Evolutionary conservation across 2,888 invertebrate species (phyloP).

Genomic region (Boloria euphrosyne): DNA sequence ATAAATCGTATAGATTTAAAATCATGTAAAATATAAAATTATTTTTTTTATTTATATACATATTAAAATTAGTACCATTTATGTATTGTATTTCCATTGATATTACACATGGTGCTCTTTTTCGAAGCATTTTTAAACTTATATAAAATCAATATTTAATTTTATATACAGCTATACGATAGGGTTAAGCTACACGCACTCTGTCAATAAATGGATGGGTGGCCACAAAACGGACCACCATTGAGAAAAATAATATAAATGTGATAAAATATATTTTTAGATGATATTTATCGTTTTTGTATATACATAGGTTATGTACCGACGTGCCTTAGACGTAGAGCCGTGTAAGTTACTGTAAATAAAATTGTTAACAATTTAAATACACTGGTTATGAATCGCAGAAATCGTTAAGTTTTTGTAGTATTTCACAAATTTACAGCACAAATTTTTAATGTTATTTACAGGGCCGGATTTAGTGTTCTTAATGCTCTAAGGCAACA

Average conservation of each 20-base stretch:
- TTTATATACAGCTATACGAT: neutral
- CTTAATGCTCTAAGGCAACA: too few relatives aligned
- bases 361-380: constrained; percentile 19
- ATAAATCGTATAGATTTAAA: too few relatives aligned
- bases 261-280: constrained; percentile 77
- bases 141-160: constrained; percentile 11
- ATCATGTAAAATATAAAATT: neutral
- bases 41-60: constrained; percentile 13
- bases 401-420: constrained; percentile 33
- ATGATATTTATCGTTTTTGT: constrained; percentile 56
- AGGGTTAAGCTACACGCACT: constrained; percentile 7
- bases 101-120: constrained; percentile 51
- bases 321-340: constrained; percentile 53
- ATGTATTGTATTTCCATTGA: constrained; percentile 10
- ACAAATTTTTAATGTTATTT: constrained; percentile 5
- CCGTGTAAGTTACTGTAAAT: constrained; percentile 34
- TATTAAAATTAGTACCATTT: constrained; percentile 20
- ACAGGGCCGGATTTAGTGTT: neutral
- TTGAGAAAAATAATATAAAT: constrained; percentile 58
- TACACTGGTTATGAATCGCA: constrained; percentile 30
- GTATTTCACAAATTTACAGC: neutral
- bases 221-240: constrained; percentile 59
- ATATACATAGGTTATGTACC: constrained; percentile 47
- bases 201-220: neutral
- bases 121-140: constrained; percentile 46